phyloP scores from a whole-genome alignment of 2,888 invertebrate genomes.

The Cylloceria caligata region DNA sequence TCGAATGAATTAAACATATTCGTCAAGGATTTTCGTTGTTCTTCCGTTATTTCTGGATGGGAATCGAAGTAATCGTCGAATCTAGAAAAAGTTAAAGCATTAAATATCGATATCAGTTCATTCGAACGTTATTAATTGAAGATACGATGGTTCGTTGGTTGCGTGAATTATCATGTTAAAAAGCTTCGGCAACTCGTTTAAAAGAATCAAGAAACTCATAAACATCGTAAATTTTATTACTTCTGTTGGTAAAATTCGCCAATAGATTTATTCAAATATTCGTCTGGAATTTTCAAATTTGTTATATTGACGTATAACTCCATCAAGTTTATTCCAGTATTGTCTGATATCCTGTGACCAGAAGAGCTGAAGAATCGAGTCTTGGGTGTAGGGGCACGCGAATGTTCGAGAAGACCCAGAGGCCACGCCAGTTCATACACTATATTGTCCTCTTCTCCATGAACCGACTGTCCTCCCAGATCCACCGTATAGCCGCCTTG shows the following conservation, averaged over 20 bases:
- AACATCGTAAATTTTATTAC: conserved; percentile 62
- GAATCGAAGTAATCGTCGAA: conserved; percentile 55
- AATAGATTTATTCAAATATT: conserved; percentile 53
- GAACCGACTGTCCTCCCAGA: conserved; percentile 78
- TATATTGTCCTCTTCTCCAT: conserved; percentile 74
- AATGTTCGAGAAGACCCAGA: conserved; percentile 59
- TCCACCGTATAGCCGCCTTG: conserved; percentile 75
- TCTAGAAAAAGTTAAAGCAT: conserved; percentile 51
- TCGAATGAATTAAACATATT: conserved; percentile 59
- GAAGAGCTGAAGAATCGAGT: conserved; percentile 50
- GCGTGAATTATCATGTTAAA: neutral
- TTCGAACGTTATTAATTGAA: too few species aligned
- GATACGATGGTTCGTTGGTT: too few species aligned
- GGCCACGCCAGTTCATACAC: conserved; percentile 75
- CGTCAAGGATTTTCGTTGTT: conserved; percentile 61
- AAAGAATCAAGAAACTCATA: too few species aligned
- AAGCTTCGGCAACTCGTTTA: too few species aligned
- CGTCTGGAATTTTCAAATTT: conserved; percentile 10
- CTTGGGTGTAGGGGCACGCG: neutral
- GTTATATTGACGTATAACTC: conserved; percentile 23
- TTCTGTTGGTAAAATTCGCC: conserved; percentile 64
- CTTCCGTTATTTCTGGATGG: conserved; percentile 63
- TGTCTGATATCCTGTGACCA: conserved; percentile 38
- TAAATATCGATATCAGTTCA: too few species aligned
- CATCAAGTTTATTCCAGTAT: conserved; percentile 11